Evolutionary conservation across 2,113 vertebrate genomes (phyloP).

Genomic region (Halcyon senegalensis): DNA sequence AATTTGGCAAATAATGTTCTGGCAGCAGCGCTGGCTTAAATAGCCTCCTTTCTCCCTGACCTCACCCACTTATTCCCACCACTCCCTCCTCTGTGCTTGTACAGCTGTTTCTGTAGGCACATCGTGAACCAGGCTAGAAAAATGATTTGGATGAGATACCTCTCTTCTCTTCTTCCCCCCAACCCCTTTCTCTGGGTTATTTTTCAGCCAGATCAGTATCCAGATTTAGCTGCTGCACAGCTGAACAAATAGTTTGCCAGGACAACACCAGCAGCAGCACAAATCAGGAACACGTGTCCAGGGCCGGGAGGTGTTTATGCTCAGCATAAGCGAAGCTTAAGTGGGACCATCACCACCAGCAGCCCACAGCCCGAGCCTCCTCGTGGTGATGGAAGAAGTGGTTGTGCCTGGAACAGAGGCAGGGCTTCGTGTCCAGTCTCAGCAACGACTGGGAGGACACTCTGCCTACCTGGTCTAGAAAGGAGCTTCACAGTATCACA

Average conservation of each 20-base stretch:
- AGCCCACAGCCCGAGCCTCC: background rate
- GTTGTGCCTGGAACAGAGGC: background rate
- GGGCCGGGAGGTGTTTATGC: background rate
- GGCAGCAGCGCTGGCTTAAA: conserved; percentile 25
- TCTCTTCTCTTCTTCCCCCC: background rate
- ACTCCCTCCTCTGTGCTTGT: conserved; percentile 47
- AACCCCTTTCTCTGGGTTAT: background rate
- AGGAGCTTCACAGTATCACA: no score
- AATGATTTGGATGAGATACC: background rate
- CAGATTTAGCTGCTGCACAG: conserved; percentile 32
- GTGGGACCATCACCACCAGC: background rate
- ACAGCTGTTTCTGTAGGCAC: conserved; percentile 39
- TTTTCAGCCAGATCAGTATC: conserved; percentile 28
- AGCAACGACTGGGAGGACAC: background rate
- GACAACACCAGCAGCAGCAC: conserved; percentile 10
- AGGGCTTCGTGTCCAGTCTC: background rate
- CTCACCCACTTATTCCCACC: conserved; percentile 56
- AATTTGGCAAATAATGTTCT: conserved; percentile 33
- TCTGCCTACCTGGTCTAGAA: background rate
- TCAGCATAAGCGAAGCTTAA: background rate
- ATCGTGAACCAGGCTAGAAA: background rate
- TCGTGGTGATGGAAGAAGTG: accelerated
- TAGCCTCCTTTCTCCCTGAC: conserved; percentile 27
- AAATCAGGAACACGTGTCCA: conserved; percentile 9
- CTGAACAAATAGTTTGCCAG: conserved; percentile 52